Conservation (phyloP, 2,113 vertebrate species). For the Pipa parva region DNA sequence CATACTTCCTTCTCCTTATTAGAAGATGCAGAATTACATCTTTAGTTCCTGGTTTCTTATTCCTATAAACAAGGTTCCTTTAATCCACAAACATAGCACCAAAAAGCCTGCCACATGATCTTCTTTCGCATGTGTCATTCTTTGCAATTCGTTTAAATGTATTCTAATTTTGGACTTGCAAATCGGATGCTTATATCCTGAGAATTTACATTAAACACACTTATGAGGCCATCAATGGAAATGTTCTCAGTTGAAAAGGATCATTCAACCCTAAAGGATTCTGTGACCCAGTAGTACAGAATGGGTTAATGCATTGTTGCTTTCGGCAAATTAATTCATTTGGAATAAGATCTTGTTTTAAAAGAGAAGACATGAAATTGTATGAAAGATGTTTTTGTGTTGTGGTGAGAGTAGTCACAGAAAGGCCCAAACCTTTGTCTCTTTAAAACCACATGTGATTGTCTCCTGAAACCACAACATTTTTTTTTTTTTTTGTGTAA, state of each 20-base stretch:
- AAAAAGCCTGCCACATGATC: not conserved
- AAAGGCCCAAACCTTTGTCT: too few species aligned
- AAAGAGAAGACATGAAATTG: too few species aligned
- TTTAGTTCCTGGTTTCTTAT: slow-evolving; percentile 1
- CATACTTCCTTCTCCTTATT: slow-evolving; percentile 1
- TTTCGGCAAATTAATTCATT: not conserved
- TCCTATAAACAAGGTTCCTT: slow-evolving; percentile 5
- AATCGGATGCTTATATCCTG: slow-evolving; percentile 1
- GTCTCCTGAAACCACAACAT: too few species aligned
- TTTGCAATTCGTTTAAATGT: slow-evolving; percentile 9
- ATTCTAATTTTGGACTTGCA: slow-evolving; percentile 14
- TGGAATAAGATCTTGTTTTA: not conserved
- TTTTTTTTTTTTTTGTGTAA: too few species aligned
- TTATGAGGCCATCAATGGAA: not conserved
- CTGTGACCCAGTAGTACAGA: not conserved
- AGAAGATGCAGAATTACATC: slow-evolving; percentile 28
- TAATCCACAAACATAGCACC: not conserved
- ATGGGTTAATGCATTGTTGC: not conserved
- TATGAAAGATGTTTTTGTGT: too few species aligned
- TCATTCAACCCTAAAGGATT: not conserved
- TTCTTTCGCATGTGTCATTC: not conserved
- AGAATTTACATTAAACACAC: slow-evolving; percentile 2
- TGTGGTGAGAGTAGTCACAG: too few species aligned
- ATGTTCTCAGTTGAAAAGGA: not conserved
- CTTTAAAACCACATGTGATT: too few species aligned